A percentile compares a stretch with the other conserved stretches of the same genome.
Conservation (phyloP, 64 coral and sea anemone species). For the Actinia tenebrosa region DNA sequence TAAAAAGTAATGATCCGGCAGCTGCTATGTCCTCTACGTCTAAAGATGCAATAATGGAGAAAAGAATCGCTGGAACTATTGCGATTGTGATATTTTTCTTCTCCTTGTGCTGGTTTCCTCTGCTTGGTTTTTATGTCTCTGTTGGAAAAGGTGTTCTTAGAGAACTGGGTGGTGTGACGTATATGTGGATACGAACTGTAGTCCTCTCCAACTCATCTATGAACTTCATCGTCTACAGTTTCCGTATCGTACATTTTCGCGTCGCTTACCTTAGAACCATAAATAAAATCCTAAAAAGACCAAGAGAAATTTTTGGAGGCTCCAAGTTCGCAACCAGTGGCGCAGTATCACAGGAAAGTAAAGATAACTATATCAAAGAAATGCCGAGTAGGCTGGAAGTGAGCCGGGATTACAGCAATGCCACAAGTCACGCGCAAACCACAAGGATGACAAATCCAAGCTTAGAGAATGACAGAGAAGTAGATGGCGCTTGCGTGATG, state of each 20-base stretch:
- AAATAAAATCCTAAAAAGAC: background rate
- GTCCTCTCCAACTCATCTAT: constrained; percentile 38
- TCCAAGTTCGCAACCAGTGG: too few relatives aligned
- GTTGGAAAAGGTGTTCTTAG: background rate
- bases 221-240: constrained; percentile 38
- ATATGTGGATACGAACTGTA: constrained; percentile 36
- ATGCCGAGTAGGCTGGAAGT: too few relatives aligned
- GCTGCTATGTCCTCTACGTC: background rate
- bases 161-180: constrained; percentile 11
- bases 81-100: constrained; percentile 35
- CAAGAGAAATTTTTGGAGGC: background rate
- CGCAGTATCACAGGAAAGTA: too few relatives aligned
- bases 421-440: too few relatives aligned
- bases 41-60: background rate
- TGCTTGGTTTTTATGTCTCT: constrained; percentile 14
- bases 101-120: constrained; percentile 8
- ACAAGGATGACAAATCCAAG: too few relatives aligned
- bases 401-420: too few relatives aligned
- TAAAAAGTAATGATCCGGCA: background rate
- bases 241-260: constrained; percentile 25
- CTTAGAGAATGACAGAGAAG: too few relatives aligned
- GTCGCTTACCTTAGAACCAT: background rate
- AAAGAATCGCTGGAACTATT: constrained; percentile 12
- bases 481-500: too few relatives aligned
- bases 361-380: too few relatives aligned